Percentiles rank a stretch among this genome's conserved stretches.
Conservation (phyloP, 2,113 vertebrate species). For the Forbesichthys papilliferus region DNA sequence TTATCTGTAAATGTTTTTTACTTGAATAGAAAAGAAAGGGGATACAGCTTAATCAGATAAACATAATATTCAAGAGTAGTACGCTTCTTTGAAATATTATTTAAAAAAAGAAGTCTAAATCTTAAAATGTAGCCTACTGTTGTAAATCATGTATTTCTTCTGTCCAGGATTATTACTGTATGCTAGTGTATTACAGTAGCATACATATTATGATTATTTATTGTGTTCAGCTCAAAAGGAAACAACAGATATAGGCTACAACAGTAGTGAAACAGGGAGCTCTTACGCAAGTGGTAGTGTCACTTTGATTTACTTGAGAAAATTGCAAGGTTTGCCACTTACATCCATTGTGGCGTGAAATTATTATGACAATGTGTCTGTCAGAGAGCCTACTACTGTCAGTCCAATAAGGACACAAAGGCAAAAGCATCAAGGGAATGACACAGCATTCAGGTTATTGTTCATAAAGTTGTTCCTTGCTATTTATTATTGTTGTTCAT, state of each 20-base stretch:
- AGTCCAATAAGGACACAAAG: no score
- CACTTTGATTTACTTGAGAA: conserved; percentile 35
- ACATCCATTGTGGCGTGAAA: conserved; percentile 54
- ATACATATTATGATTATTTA: not conserved
- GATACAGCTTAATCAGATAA: not conserved
- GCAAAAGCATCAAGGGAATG: no score
- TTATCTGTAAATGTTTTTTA: conserved; percentile 10
- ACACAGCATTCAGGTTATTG: no score
- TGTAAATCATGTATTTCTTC: not conserved
- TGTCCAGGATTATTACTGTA: no score
- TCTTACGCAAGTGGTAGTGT: not conserved
- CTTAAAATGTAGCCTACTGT: not conserved
- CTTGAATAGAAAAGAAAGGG: not conserved
- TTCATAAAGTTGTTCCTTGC: no score
- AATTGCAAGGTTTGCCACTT: conserved; percentile 23
- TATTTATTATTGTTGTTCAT: no score
- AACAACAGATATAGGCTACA: not conserved
- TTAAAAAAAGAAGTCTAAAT: not conserved
- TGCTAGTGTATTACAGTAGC: no score
- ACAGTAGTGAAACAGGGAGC: conserved; percentile 3
- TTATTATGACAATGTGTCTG: conserved; percentile 32
- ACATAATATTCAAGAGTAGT: not conserved
- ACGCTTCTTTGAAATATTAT: not conserved
- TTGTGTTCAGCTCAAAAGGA: not conserved
- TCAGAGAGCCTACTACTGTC: not conserved